Conservation (phyloP, 2,888 invertebrate species). For the Calameuta idolon region DNA sequence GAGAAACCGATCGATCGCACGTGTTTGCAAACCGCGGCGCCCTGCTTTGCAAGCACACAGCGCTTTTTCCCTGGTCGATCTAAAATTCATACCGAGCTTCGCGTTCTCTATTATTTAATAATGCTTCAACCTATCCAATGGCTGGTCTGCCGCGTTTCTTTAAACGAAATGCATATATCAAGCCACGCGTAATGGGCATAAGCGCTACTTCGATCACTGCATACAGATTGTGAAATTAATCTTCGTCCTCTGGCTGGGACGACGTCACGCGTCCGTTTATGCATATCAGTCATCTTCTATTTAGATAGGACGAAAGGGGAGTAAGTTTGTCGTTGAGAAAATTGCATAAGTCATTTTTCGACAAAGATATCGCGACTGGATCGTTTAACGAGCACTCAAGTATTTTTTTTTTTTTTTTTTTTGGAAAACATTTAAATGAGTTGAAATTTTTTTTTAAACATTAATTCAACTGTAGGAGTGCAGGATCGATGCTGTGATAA, state of each 20-base stretch:
- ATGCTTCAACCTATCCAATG: slow-evolving; percentile 21
- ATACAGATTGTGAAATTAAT: not conserved
- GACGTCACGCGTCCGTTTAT: slow-evolving; percentile 11
- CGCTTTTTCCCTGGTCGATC: slow-evolving; percentile 22
- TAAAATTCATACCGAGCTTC: slow-evolving; percentile 27
- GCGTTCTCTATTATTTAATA: slow-evolving; percentile 31
- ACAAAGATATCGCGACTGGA: not conserved
- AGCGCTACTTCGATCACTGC: slow-evolving; percentile 7
- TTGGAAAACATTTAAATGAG: not conserved
- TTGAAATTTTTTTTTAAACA: not conserved
- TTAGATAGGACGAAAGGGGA: slow-evolving; percentile 13
- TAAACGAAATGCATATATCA: slow-evolving; percentile 4
- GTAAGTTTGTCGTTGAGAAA: not conserved
- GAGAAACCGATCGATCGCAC: not conserved
- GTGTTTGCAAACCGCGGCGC: not conserved
- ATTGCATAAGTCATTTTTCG: not conserved
- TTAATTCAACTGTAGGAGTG: not conserved
- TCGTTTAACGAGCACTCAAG: not conserved
- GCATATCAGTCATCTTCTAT: slow-evolving; percentile 33
- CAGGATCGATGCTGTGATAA: too few relatives aligned
- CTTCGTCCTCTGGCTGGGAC: not conserved
- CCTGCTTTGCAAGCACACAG: not conserved
- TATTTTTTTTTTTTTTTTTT: too few relatives aligned
- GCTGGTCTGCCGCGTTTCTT: slow-evolving; percentile 4
- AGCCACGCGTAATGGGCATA: not conserved